Evolutionary conservation across 2,113 vertebrate species (phyloP).

Genomic region (Tor tambroides): DNA sequence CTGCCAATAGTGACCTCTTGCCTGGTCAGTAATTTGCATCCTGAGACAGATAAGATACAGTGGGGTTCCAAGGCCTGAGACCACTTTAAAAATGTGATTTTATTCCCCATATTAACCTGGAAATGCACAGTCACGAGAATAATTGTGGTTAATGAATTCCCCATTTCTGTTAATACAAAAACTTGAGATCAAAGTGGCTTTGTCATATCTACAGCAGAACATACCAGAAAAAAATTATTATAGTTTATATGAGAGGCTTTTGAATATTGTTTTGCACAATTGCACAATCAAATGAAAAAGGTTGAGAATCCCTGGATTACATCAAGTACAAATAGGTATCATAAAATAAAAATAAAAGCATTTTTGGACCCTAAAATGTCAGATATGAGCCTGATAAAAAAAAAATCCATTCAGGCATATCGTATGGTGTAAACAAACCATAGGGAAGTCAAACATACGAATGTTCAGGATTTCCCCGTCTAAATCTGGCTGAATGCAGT

Average conservation of each 20-base stretch:
- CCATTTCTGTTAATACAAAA: not conserved
- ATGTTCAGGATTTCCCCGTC: not conserved
- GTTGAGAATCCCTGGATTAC: not conserved
- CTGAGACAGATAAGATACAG: not conserved
- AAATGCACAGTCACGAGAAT: not conserved
- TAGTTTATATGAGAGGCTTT: not conserved
- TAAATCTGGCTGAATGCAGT: not conserved
- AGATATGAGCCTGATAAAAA: not conserved
- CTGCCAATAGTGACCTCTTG: conserved; percentile 11
- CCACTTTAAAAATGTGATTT: not conserved
- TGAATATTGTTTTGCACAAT: not conserved
- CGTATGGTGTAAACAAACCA: not conserved
- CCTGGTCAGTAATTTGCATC: conserved; percentile 8
- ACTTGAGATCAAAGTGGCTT: not conserved
- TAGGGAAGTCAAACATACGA: not conserved
- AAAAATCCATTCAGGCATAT: not conserved
- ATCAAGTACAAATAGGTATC: not conserved
- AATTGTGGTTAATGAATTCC: not conserved
- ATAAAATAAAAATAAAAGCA: not conserved
- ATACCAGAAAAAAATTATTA: not conserved
- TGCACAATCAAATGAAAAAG: not conserved
- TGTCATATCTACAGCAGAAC: not conserved
- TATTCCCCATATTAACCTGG: not conserved
- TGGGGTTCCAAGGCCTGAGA: not conserved
- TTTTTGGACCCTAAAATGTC: not conserved